Evolutionary conservation across 2,797 vertebrate genomes (phyloP).

Genomic region (Acipenser transmontanus): DNA sequence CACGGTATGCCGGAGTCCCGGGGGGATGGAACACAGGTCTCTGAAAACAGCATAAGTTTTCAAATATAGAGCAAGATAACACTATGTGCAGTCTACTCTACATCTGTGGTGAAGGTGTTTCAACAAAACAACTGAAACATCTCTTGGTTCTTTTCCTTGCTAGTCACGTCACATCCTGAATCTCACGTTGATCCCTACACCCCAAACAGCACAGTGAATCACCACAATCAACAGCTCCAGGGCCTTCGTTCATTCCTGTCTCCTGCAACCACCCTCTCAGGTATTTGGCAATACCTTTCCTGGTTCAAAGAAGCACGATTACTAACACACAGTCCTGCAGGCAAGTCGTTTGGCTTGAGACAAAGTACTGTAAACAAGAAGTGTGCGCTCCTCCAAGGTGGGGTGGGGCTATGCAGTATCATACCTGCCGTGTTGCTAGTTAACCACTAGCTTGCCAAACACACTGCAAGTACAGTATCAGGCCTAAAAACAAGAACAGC

Average conservation of each 20-base stretch:
- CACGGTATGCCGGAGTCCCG: conserved; percentile 28
- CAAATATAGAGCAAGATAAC: conserved; percentile 14
- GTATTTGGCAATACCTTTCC: conserved; percentile 2
- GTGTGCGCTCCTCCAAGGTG: neutral
- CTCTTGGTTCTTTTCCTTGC: conserved; percentile 24
- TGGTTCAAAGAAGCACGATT: neutral
- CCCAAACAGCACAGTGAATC: conserved; percentile 21
- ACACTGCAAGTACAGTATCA: neutral
- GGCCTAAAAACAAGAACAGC: neutral
- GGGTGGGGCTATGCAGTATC: conserved; percentile 11
- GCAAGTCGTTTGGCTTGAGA: neutral
- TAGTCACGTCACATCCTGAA: conserved; percentile 39
- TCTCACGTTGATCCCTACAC: conserved; percentile 33
- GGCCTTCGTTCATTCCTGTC: conserved; percentile 27
- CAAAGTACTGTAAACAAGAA: conserved; percentile 16
- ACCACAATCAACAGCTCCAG: conserved; percentile 7
- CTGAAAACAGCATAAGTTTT: conserved; percentile 21
- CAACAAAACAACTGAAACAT: neutral
- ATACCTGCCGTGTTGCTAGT: conserved; percentile 1
- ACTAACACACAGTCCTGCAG: neutral
- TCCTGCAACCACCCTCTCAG: conserved; percentile 8
- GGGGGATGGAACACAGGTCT: conserved; percentile 17
- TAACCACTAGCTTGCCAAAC: conserved; percentile 13
- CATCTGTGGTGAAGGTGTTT: neutral
- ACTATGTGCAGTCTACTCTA: conserved; percentile 21